Evolutionary conservation across 2,113 vertebrate genomes (phyloP).

Genomic region (Entosphenus tridentatus): DNA sequence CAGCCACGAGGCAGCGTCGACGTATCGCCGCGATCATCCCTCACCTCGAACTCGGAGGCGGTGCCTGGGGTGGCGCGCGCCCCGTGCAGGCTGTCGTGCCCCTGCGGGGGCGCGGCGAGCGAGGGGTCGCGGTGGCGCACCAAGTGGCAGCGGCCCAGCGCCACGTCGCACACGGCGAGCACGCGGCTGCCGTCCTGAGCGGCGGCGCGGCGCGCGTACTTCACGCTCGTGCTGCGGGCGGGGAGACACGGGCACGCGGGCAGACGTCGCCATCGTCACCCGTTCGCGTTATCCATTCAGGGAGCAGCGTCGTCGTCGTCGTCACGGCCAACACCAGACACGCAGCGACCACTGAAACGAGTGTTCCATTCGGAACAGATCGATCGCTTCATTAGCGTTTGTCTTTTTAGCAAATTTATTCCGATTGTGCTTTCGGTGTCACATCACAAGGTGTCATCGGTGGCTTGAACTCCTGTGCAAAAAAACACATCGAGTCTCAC

Average conservation of each 20-base stretch:
- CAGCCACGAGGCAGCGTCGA: too few species aligned
- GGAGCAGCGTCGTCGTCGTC: background rate
- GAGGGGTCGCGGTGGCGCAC: slow-evolving; percentile 19
- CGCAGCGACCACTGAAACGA: background rate
- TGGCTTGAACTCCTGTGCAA: too few species aligned
- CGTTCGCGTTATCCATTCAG: background rate
- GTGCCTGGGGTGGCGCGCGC: slow-evolving; percentile 13
- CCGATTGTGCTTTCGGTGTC: too few species aligned
- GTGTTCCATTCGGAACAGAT: background rate
- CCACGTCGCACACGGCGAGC: slow-evolving; percentile 41
- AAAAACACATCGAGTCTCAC: too few species aligned
- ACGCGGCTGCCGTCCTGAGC: slow-evolving; percentile 28
- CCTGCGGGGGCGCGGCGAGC: slow-evolving; percentile 27
- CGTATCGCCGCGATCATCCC: too few species aligned
- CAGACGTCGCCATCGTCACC: background rate
- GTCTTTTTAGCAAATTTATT: too few species aligned
- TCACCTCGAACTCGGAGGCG: slow-evolving; percentile 40
- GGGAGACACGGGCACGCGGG: slow-evolving; percentile 6
- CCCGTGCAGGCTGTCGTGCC: slow-evolving; percentile 38
- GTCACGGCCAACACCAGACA: background rate
- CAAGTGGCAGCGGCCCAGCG: slow-evolving; percentile 29
- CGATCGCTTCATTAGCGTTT: too few species aligned
- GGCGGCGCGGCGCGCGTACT: slow-evolving; percentile 30
- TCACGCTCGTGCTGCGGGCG: slow-evolving; percentile 27
- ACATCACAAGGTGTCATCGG: too few species aligned